Conservation (phyloP, 2,797 vertebrate species). For the Gouania willdenowi region DNA sequence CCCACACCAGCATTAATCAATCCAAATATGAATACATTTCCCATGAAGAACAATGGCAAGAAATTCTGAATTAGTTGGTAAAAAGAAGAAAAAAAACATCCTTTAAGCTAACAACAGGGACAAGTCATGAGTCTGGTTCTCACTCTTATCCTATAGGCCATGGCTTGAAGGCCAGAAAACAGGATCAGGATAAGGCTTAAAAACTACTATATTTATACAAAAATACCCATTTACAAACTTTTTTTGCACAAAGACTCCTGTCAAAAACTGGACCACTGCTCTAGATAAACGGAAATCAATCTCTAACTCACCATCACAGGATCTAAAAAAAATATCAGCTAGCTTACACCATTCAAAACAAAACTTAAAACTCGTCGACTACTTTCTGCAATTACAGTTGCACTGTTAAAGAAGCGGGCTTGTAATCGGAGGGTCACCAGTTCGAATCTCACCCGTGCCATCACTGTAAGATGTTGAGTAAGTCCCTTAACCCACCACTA, state of each 20-base stretch:
- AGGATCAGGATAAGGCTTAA: conserved; percentile 2
- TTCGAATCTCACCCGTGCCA: too few species aligned
- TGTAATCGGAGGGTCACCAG: too few species aligned
- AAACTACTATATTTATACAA: neutral
- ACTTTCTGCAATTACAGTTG: too few species aligned
- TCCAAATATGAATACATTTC: conserved; percentile 41
- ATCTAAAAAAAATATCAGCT: too few species aligned
- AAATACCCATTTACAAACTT: conserved; percentile 6
- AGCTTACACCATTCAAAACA: too few species aligned
- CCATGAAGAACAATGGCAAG: conserved; percentile 38
- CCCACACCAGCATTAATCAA: conserved; percentile 37
- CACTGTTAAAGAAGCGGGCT: too few species aligned
- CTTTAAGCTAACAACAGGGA: conserved; percentile 40
- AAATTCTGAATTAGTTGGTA: conserved; percentile 58
- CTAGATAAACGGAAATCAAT: conserved; percentile 53
- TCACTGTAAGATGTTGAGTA: too few species aligned
- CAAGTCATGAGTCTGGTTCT: conserved; percentile 42
- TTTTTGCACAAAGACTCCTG: neutral
- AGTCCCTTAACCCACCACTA: too few species aligned
- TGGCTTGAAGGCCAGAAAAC: conserved; percentile 34
- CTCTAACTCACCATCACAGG: too few species aligned
- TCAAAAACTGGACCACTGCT: conserved; percentile 21
- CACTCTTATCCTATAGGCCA: conserved; percentile 12
- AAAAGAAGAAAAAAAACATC: conserved; percentile 41
- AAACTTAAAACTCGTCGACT: too few species aligned